phyloP scores from a whole-genome alignment of 2,888 invertebrate species.

The Metacarcinus magister region DNA sequence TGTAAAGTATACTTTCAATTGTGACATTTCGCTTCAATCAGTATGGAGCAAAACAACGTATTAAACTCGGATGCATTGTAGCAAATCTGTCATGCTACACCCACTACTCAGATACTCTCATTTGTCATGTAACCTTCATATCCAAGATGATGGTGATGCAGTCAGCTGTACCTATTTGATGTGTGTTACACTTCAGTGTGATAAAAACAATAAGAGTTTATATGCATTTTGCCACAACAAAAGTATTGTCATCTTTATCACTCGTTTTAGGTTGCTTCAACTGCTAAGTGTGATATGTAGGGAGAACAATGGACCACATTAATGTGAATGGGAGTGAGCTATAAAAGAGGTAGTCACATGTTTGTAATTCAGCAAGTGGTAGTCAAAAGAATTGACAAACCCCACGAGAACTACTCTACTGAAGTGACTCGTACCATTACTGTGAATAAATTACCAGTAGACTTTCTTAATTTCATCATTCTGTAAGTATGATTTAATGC shows the following conservation, averaged over 20 bases:
- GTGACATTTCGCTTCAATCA: neutral
- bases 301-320: slow-evolving; percentile 5
- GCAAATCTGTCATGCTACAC: neutral
- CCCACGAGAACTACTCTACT: neutral
- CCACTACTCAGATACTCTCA: neutral
- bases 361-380: neutral
- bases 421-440: neutral
- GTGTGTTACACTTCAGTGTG: neutral
- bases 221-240: neutral
- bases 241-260: slow-evolving; percentile 49
- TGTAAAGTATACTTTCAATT: neutral
- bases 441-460: neutral
- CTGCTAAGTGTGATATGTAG: slow-evolving; percentile 49
- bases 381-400: neutral
- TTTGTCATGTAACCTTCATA: slow-evolving; percentile 26
- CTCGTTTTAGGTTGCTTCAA: slow-evolving; percentile 13
- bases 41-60: neutral
- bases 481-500: slow-evolving; percentile 75
- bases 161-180: neutral
- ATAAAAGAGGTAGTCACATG: neutral
- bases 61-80: neutral
- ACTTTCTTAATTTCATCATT: neutral
- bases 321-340: neutral
- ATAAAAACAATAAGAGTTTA: neutral
- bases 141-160: neutral